Evolutionary conservation across 2,888 invertebrate species (phyloP), one percentile per base, ranked within the genome.

Genomic region (Agrypnus murinus): DNA sequence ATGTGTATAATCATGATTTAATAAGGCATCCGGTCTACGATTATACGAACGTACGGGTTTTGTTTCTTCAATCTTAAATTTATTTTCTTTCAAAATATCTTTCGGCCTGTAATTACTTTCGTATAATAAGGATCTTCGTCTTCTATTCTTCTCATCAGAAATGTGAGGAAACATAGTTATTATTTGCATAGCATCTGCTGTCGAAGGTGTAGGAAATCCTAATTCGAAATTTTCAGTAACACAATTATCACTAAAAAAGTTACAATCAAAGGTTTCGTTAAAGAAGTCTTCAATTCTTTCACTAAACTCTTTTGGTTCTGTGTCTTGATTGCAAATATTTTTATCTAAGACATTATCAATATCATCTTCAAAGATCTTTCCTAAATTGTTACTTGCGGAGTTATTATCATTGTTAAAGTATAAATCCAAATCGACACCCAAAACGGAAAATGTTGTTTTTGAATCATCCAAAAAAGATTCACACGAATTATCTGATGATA

Each of bases 101-200:
- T 77, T 73, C 17, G 78, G 74, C 38, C 77, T 77, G 17, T 77
- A 78, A 43, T 77, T 80, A 65, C 78, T 83, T 78, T 85, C 85
- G 71, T 84, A 86, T 0, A 86, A 78, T n/a, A 86, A 72, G 10
- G 84, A 83, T 60, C 86, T 75, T 64, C 86, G 75, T 69, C 84
- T 80, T 59, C 81, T 69, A 58, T 85, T 85, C 67, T 79, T 84
- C 66, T 85, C 85, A 12, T 85, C 84, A 58, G 75, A 80, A 68
- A 85, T 83, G 55, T 84, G 84, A 6, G 85, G 84, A 74, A 85
- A 84, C 82, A 83, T 83, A 48, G 76, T 81, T 9, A 82, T 72
- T 58, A 83, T 78, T 58, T 81, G 78, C 7, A 77, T 57, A 0
- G 76, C 64, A 40, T 77, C 71, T 3, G 63, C 65, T 1, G 67